Percentiles rank a stretch among this genome's conserved stretches.
These are phyloP conservation scores for Mus caroli DNA, from an alignment of 2,797 vertebrate genomes.

Conservation along the genomic window DNA sequence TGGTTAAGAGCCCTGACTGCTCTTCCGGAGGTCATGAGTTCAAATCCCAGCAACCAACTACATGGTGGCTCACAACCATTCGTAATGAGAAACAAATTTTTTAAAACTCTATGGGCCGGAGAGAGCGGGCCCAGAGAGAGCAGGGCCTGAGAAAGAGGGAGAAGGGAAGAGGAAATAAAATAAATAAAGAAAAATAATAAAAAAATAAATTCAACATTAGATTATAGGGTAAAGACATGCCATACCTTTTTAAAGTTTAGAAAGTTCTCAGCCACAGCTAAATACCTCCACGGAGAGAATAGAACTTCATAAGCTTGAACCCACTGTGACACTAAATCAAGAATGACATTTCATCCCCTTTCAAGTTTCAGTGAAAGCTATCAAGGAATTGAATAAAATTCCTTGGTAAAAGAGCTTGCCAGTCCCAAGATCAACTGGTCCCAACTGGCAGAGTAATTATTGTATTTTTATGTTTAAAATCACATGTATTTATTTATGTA, in stretches of 20 bases:
- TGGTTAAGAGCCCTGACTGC: too few relatives aligned
- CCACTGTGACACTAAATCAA: not conserved
- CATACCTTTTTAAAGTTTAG: not conserved
- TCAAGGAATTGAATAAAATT: not conserved
- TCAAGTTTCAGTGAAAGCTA: slow-evolving; percentile 29
- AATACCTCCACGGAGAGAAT: not conserved
- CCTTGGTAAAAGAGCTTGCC: not conserved
- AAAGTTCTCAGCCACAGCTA: not conserved
- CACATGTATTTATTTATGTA: not conserved
- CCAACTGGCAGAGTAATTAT: not conserved
- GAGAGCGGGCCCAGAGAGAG: too few relatives aligned
- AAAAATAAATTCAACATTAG: not conserved
- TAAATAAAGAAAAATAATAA: too few relatives aligned
- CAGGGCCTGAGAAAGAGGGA: too few relatives aligned
- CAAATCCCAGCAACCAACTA: too few relatives aligned
- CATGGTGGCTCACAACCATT: too few relatives aligned
- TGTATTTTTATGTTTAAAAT: not conserved
- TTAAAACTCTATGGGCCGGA: too few relatives aligned
- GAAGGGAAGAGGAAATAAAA: too few relatives aligned
- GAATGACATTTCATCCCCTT: not conserved
- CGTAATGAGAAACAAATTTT: too few relatives aligned
- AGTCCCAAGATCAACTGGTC: not conserved
- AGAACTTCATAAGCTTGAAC: not conserved
- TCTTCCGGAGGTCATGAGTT: too few relatives aligned
- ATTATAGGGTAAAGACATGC: too few relatives aligned